Evolutionary conservation across 2,797 vertebrate species (phyloP).

Genomic region (Centropyge bicolor): DNA sequence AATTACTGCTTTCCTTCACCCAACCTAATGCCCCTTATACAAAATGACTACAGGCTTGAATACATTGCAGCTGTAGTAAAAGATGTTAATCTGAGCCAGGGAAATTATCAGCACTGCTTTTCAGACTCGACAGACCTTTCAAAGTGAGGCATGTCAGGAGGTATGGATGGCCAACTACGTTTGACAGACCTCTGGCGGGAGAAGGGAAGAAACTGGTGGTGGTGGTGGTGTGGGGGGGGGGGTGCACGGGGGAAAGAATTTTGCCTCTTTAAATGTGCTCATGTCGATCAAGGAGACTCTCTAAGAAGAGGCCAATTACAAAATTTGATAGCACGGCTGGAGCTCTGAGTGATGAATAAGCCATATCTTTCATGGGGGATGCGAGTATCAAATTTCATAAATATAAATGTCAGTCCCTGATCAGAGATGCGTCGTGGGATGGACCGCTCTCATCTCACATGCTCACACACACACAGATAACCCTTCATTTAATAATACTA

Average conservation of each 20-base stretch:
- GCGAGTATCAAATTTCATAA: constrained; percentile 83
- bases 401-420: constrained; percentile 88
- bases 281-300: constrained; percentile 80
- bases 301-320: constrained; percentile 89
- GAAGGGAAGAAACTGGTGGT: constrained; percentile 3
- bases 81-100: constrained; percentile 46
- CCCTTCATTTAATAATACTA: constrained; percentile 56
- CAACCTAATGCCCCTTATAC: constrained; percentile 49
- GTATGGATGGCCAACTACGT: constrained; percentile 81
- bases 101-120: constrained; percentile 58
- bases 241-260: constrained; percentile 24
- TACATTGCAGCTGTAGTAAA: constrained; percentile 57
- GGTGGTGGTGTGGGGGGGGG: neutral
- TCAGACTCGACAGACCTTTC: constrained; percentile 73
- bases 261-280: constrained; percentile 80
- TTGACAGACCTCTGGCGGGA: constrained; percentile 63
- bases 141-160: constrained; percentile 83
- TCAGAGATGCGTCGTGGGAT: constrained; percentile 76
- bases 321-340: constrained; percentile 85
- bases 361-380: constrained; percentile 84
- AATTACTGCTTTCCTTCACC: constrained; percentile 45
- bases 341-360: constrained; percentile 90
- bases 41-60: constrained; percentile 67
- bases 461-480: constrained; percentile 23
- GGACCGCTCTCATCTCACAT: constrained; percentile 66